Percentiles rank a stretch among this genome's conserved stretches.
Conservation (phyloP, 2,888 invertebrate genomes). For the Folsomia manolachei region DNA sequence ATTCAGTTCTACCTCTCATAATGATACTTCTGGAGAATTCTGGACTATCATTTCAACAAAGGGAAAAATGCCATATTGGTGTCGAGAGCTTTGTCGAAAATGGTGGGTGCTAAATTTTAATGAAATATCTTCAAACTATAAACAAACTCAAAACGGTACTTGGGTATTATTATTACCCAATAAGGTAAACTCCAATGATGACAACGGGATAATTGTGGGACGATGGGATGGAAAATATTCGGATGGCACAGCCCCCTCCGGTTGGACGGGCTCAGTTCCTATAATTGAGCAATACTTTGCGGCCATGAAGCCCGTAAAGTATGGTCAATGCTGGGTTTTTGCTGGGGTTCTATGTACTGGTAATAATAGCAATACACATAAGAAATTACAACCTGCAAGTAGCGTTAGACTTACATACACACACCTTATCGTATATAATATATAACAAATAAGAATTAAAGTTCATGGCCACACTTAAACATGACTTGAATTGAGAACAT, state of each 20-base stretch:
- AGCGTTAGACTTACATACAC: not conserved
- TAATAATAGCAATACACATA: slow-evolving; percentile 53
- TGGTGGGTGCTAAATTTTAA: no score
- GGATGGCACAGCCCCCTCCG: slow-evolving; percentile 71
- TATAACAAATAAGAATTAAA: not conserved
- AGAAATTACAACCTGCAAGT: not conserved
- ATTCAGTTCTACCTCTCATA: slow-evolving; percentile 66
- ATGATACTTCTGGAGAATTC: slow-evolving; percentile 70
- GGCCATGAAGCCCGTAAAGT: slow-evolving; percentile 64
- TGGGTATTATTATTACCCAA: no score
- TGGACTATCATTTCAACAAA: slow-evolving; percentile 60
- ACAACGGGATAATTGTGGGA: slow-evolving; percentile 41
- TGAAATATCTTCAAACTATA: not conserved
- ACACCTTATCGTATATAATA: no score
- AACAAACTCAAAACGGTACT: no score
- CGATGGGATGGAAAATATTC: slow-evolving; percentile 58
- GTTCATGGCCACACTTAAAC: not conserved
- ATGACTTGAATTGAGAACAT: no score
- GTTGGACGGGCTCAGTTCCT: slow-evolving; percentile 77
- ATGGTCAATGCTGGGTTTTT: slow-evolving; percentile 87
- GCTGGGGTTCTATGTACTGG: slow-evolving; percentile 77
- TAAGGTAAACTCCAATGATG: slow-evolving; percentile 60
- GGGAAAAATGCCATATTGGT: slow-evolving; percentile 70
- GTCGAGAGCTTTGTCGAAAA: slow-evolving; percentile 68
- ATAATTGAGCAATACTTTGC: slow-evolving; percentile 68